Percentiles rank a stretch among this genome's conserved stretches.
phyloP scores from a whole-genome alignment of 2,797 vertebrate species.

The Alosa sapidissima region DNA sequence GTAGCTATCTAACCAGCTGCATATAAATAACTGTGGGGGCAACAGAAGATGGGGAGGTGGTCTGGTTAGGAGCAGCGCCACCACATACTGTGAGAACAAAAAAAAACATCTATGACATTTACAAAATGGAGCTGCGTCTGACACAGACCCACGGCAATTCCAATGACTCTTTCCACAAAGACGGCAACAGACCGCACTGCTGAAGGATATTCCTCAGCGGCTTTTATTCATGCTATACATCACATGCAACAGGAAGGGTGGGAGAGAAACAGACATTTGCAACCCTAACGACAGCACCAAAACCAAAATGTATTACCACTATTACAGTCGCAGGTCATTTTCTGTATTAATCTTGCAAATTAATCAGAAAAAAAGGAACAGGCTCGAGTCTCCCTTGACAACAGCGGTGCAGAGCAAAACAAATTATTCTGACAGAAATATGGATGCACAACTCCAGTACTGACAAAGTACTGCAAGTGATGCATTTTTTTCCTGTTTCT shows the following conservation, averaged over 20 bases:
- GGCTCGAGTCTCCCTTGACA: background rate
- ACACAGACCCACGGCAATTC: conserved; percentile 25
- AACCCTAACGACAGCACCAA: background rate
- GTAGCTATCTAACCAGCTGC: background rate
- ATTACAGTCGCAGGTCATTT: conserved; percentile 25
- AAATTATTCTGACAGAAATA: conserved; percentile 37
- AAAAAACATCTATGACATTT: conserved; percentile 37
- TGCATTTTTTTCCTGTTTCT: conserved; percentile 40
- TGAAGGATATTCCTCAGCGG: conserved; percentile 32
- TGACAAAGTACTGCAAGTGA: conserved; percentile 48
- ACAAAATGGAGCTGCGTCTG: conserved; percentile 23
- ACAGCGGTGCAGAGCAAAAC: background rate
- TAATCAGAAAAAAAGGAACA: conserved; percentile 22
- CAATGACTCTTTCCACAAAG: conserved; percentile 32
- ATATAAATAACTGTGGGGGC: background rate
- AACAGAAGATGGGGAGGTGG: background rate
- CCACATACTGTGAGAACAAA: background rate
- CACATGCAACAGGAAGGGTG: conserved; percentile 16
- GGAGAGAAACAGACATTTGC: conserved; percentile 4
- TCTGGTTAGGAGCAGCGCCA: background rate
- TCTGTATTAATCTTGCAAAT: conserved; percentile 27
- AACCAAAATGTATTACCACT: conserved; percentile 6
- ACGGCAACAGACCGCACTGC: background rate
- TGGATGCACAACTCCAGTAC: conserved; percentile 14
- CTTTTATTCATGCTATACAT: conserved; percentile 24